Conservation (phyloP, 2,888 invertebrate species). For the Pardosa pseudoannulata region DNA sequence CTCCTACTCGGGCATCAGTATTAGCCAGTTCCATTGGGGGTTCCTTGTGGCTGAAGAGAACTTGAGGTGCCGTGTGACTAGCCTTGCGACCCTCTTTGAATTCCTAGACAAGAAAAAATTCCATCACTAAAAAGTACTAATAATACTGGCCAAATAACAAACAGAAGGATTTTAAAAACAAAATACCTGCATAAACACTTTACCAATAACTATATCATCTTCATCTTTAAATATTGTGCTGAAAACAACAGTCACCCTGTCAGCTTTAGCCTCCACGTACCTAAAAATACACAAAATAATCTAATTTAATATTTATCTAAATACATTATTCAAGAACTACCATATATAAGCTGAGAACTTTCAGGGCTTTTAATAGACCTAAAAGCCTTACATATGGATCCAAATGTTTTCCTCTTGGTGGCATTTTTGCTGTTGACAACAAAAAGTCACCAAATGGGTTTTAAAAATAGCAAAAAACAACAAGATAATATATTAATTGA, state of each 20-base stretch:
- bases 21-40: constrained; percentile 96
- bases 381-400: too few relatives aligned
- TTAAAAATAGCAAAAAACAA: too few relatives aligned
- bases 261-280: constrained; percentile 98
- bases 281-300: constrained; percentile 80
- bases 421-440: too few relatives aligned
- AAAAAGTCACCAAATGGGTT: too few relatives aligned
- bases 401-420: too few relatives aligned
- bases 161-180: neutral
- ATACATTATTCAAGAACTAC: too few relatives aligned
- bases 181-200: constrained; percentile 94
- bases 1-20: constrained; percentile 94
- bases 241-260: constrained; percentile 99
- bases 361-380: too few relatives aligned
- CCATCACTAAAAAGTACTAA: too few relatives aligned
- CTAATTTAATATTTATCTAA: too few relatives aligned
- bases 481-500: too few relatives aligned
- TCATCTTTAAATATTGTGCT: constrained; percentile 99
- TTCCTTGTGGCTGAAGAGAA: constrained; percentile 88
- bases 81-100: constrained; percentile 97
- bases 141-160: too few relatives aligned
- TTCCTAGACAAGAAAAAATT: constrained; percentile 80
- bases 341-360: too few relatives aligned
- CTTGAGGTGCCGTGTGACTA: constrained; percentile 89
- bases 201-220: constrained; percentile 98